Percentiles rank a stretch among this genome's conserved stretches.
phyloP scores from a whole-genome alignment of 2,113 vertebrate species.

The Neodon shergylaensis region DNA sequence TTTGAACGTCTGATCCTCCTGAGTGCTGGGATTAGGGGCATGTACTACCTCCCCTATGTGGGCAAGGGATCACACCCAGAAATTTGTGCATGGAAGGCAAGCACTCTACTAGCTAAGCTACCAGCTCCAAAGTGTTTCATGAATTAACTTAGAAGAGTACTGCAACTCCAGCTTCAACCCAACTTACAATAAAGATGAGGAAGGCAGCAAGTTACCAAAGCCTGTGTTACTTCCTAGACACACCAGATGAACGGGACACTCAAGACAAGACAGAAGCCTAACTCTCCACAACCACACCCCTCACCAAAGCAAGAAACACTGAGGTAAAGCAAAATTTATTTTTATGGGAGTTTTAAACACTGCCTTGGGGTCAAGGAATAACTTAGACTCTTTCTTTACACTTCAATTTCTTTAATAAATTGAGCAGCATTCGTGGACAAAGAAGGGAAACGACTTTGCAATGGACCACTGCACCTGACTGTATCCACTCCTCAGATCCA shows the following conservation, averaged over 20 bases:
- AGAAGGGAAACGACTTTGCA: slow-evolving; percentile 12
- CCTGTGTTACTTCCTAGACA: neutral
- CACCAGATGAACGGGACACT: neutral
- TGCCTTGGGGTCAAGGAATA: neutral
- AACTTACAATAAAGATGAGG: neutral
- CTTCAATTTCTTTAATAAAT: slow-evolving; percentile 24
- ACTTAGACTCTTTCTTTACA: slow-evolving; percentile 25
- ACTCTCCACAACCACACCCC: neutral
- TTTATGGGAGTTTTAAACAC: slow-evolving; percentile 62
- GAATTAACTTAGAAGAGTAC: neutral
- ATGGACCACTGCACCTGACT: slow-evolving; percentile 4
- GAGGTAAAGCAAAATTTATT: slow-evolving; percentile 36
- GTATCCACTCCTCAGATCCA: slow-evolving; percentile 42
- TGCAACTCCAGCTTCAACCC: neutral
- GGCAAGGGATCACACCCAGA: neutral
- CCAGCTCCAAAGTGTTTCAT: neutral
- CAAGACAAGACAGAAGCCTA: neutral
- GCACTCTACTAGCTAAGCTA: neutral
- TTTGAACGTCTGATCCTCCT: neutral
- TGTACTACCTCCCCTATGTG: no score
- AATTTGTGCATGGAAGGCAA: neutral
- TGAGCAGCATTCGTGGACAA: neutral
- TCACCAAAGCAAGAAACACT: neutral
- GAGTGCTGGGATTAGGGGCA: neutral
- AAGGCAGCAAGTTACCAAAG: neutral